phyloP scores from a whole-genome alignment of 2,888 invertebrate genomes.

The Acanthosoma haemorrhoidale region DNA sequence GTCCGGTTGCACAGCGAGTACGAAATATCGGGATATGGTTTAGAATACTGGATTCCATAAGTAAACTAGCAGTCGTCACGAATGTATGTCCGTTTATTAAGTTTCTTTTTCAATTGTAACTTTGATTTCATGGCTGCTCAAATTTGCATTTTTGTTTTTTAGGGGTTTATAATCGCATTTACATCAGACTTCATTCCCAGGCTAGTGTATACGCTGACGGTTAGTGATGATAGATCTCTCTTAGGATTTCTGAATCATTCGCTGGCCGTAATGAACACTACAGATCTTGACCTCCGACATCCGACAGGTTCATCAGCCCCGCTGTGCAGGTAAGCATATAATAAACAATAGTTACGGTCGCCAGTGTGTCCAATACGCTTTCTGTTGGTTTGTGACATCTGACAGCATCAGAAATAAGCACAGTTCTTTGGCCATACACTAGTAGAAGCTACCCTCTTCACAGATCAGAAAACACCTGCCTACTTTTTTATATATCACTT shows the following conservation, averaged over 20 bases:
- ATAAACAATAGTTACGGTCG: too few species aligned
- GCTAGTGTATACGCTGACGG: slow-evolving; percentile 65
- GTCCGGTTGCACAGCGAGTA: slow-evolving; percentile 85
- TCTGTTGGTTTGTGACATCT: too few species aligned
- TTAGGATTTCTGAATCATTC: slow-evolving; percentile 74
- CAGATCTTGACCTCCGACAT: slow-evolving; percentile 52
- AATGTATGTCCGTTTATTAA: slow-evolving; percentile 63
- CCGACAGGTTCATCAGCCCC: slow-evolving; percentile 50
- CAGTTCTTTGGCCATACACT: too few species aligned
- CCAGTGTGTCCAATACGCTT: too few species aligned
- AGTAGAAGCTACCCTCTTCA: too few species aligned
- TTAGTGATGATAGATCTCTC: slow-evolving; percentile 57
- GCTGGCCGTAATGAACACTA: slow-evolving; percentile 65
- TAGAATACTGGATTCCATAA: slow-evolving; percentile 84
- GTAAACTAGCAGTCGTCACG: slow-evolving; percentile 86
- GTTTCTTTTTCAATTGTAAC: background rate
- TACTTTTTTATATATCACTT: too few species aligned
- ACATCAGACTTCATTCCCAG: slow-evolving; percentile 94
- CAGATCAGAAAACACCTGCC: too few species aligned
- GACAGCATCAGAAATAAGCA: too few species aligned
- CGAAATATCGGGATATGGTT: slow-evolving; percentile 94
- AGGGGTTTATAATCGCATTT: slow-evolving; percentile 96
- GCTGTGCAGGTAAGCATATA: slow-evolving; percentile 66
- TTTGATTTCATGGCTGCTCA: background rate
- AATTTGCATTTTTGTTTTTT: slow-evolving; percentile 40